These are phyloP conservation scores for Rhinichthys osculus DNA, from an alignment of 2,797 vertebrate genomes.

Conservation along the genomic window DNA sequence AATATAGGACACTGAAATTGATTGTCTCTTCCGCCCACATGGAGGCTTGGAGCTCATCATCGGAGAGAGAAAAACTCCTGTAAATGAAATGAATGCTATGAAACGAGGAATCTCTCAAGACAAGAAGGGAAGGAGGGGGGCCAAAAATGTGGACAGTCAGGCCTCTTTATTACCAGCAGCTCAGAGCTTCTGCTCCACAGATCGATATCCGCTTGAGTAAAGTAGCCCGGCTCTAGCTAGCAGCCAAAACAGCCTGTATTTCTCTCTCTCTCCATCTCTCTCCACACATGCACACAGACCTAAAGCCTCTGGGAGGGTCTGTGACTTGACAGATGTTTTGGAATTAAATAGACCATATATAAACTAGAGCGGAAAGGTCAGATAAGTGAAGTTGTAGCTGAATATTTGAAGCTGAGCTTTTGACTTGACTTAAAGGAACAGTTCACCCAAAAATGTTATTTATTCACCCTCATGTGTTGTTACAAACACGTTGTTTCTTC, in stretches of 20 bases:
- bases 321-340: conserved; percentile 38
- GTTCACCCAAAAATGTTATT: not conserved
- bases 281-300: not conserved
- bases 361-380: conserved; percentile 41
- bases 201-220: conserved; percentile 54
- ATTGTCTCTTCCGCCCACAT: conserved; percentile 20
- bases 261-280: not conserved
- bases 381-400: conserved; percentile 26
- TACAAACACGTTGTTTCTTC: not conserved
- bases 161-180: conserved; percentile 49
- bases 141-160: conserved; percentile 14
- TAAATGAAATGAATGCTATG: conserved; percentile 49
- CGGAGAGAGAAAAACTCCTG: not conserved
- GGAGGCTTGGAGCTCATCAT: conserved; percentile 29
- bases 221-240: conserved; percentile 32
- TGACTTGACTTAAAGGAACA: conserved; percentile 9
- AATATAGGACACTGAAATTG: conserved; percentile 40
- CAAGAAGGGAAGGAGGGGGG: not conserved
- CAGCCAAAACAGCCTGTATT: conserved; percentile 18
- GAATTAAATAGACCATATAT: conserved; percentile 42
- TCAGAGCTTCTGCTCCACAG: conserved; percentile 31
- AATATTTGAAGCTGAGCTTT: not conserved
- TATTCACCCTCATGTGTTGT: conserved; percentile 7
- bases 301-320: conserved; percentile 20
- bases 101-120: conserved; percentile 49